phyloP scores from a whole-genome alignment of 2,797 vertebrate species.

The Myotis pilosus region DNA sequence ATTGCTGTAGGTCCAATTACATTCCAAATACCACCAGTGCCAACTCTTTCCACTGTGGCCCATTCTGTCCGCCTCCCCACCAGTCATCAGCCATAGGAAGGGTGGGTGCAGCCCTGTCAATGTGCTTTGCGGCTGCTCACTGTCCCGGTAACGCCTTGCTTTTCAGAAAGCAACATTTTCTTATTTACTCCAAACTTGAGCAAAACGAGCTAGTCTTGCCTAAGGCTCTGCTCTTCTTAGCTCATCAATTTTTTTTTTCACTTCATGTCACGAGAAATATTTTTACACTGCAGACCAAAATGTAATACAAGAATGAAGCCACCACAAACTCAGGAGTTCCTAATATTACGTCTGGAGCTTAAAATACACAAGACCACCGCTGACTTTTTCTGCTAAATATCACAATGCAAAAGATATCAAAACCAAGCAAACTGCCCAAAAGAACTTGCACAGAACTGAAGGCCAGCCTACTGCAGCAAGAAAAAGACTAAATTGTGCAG shows the following conservation, averaged over 20 bases:
- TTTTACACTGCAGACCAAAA: slow-evolving; percentile 36
- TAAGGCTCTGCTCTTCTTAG: slow-evolving; percentile 26
- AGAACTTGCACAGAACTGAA: slow-evolving; percentile 56
- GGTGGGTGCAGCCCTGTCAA: slow-evolving; percentile 69
- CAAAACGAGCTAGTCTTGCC: neutral
- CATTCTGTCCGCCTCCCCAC: slow-evolving; percentile 55
- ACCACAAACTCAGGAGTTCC: slow-evolving; percentile 38
- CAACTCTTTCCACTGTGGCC: neutral
- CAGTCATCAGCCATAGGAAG: slow-evolving; percentile 76
- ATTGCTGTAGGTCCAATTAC: slow-evolving; percentile 35
- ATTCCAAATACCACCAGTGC: neutral
- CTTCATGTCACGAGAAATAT: neutral
- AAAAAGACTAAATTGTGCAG: slow-evolving; percentile 43
- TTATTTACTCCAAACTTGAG: slow-evolving; percentile 14
- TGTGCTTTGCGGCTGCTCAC: slow-evolving; percentile 38
- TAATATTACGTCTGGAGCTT: slow-evolving; percentile 28
- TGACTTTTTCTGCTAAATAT: slow-evolving; percentile 22
- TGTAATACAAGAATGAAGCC: slow-evolving; percentile 40
- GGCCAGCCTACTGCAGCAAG: slow-evolving; percentile 37
- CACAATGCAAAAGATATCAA: neutral
- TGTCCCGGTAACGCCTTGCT: slow-evolving; percentile 71
- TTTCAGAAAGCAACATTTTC: slow-evolving; percentile 65
- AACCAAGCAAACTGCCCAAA: slow-evolving; percentile 46
- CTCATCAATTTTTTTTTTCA: neutral
- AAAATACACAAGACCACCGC: slow-evolving; percentile 11